These are phyloP conservation scores for Psittacus erithacus DNA, from an alignment of 2,113 vertebrate genomes.

Conservation along the genomic window DNA sequence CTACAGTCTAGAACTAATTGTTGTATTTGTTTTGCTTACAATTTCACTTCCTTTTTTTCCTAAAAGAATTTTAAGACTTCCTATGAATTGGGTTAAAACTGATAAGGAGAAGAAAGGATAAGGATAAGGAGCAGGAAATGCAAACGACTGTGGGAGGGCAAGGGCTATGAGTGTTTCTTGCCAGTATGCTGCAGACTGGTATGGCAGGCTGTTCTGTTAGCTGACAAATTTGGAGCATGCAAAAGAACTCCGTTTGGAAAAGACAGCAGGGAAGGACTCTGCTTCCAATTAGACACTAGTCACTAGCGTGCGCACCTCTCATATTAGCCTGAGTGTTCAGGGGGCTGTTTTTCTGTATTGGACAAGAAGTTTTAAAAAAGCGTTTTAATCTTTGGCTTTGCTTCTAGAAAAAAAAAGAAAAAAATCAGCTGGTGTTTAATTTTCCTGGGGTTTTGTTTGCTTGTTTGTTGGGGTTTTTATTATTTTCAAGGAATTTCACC, in stretches of 20 bases:
- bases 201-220: background rate
- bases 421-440: background rate
- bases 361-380: background rate
- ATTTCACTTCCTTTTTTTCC: background rate
- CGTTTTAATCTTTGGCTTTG: background rate
- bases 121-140: background rate
- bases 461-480: background rate
- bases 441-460: background rate
- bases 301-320: background rate
- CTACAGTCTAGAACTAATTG: background rate
- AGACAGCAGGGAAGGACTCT: background rate
- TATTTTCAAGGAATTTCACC: background rate
- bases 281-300: background rate
- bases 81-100: background rate
- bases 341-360: background rate
- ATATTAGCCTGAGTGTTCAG: background rate
- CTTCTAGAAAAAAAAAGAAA: background rate
- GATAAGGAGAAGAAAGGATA: no score
- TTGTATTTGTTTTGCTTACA: background rate
- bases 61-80: background rate
- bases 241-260: background rate
- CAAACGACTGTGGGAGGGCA: background rate
- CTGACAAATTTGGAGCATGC: background rate
- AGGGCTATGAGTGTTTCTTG: background rate
- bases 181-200: accelerated